These are phyloP conservation scores for Dasypogon diadema DNA, from an alignment of 2,888 invertebrate genomes.

Conservation along the genomic window DNA sequence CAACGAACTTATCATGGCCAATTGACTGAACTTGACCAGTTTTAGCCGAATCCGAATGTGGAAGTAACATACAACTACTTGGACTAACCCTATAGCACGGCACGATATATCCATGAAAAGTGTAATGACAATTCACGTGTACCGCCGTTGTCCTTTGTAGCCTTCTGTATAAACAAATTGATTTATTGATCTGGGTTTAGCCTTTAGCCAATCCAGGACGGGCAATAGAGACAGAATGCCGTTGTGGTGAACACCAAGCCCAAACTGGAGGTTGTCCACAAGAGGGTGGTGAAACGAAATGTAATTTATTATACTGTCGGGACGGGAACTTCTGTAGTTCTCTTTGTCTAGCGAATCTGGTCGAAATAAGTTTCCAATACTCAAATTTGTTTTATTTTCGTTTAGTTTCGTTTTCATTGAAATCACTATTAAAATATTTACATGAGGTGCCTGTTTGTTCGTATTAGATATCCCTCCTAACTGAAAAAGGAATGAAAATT, in stretches of 20 bases:
- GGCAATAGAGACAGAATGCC: not conserved
- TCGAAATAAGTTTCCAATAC: too few species aligned
- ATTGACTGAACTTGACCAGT: slow-evolving; percentile 13
- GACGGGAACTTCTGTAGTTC: too few species aligned
- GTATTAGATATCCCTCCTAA: too few species aligned
- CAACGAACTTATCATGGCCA: slow-evolving; percentile 8
- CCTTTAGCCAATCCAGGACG: not conserved
- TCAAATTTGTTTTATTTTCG: too few species aligned
- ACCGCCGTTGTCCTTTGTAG: not conserved
- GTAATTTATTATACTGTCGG: too few species aligned
- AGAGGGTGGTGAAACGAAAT: too few species aligned
- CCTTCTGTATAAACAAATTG: slow-evolving; percentile 19
- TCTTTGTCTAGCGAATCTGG: too few species aligned
- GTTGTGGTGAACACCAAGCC: not conserved
- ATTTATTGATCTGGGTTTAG: slow-evolving; percentile 27
- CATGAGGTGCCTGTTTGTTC: too few species aligned
- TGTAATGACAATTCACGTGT: not conserved
- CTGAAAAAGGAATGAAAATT: too few species aligned
- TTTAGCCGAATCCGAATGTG: slow-evolving; percentile 3
- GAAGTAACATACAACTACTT: not conserved
- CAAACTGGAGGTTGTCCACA: not conserved
- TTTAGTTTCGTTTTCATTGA: too few species aligned
- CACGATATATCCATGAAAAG: not conserved
- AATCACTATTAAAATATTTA: too few species aligned
- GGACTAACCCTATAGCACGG: not conserved